phyloP scores from a whole-genome alignment of 2,797 vertebrate species.

The Microtus agrestis region DNA sequence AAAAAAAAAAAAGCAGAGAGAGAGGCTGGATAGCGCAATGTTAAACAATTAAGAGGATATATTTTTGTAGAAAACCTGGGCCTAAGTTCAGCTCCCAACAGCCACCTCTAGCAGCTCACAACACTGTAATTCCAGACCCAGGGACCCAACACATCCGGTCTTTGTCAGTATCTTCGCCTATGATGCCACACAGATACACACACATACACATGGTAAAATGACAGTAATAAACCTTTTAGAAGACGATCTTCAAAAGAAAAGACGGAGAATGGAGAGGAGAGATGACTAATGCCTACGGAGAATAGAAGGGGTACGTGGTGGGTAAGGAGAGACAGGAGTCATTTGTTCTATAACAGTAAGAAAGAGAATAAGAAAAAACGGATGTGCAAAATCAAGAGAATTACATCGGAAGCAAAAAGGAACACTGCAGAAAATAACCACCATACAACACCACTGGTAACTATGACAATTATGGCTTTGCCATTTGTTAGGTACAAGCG shows the following conservation, averaged over 20 bases:
- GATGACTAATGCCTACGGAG: neutral
- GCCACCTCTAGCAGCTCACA: neutral
- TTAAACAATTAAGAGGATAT: neutral
- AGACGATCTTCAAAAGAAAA: neutral
- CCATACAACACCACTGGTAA: constrained; percentile 26
- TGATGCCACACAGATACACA: neutral
- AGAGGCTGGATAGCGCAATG: neutral
- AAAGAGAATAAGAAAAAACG: constrained; percentile 36
- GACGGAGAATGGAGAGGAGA: neutral
- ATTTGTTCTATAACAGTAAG: constrained; percentile 45
- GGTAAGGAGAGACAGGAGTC: constrained; percentile 29
- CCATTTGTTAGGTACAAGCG: constrained; percentile 47
- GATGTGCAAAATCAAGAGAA: constrained; percentile 49
- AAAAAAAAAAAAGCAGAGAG: neutral
- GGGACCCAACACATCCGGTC: neutral
- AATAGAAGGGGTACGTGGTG: neutral
- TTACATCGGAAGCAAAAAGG: constrained; percentile 44
- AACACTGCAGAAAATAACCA: constrained; percentile 56
- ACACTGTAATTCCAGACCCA: neutral
- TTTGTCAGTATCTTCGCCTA: neutral
- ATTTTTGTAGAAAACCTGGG: neutral
- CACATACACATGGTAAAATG: neutral
- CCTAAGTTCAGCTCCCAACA: neutral
- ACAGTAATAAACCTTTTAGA: neutral
- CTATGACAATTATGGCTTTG: constrained; percentile 46